Evolutionary conservation across 1,140 invertebrate genomes (phyloP).

Genomic region (Drusus annulatus): DNA sequence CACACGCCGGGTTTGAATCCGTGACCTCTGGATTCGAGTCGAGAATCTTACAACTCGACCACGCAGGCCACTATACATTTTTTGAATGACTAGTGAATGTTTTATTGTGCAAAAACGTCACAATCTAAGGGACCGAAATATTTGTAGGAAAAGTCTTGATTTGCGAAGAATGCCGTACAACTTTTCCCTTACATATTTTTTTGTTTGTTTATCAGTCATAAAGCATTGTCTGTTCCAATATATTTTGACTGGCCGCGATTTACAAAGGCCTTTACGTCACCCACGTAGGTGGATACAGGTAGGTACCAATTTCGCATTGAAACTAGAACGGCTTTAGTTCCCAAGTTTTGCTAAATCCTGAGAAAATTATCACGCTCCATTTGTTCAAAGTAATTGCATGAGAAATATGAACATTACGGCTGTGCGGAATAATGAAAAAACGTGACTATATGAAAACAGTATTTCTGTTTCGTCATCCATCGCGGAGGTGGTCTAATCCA

Average conservation of each 20-base stretch:
- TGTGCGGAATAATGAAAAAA: conserved; percentile 22
- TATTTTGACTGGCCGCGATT: neutral
- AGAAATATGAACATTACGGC: conserved; percentile 34
- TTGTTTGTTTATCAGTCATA: neutral
- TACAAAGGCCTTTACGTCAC: neutral
- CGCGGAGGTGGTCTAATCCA: neutral
- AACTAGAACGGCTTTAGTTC: conserved; percentile 19
- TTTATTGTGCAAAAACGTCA: no score
- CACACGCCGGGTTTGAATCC: no score
- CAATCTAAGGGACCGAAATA: no score
- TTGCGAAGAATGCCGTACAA: neutral
- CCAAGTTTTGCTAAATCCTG: conserved; percentile 31
- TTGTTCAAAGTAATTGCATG: conserved; percentile 30
- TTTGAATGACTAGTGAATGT: no score
- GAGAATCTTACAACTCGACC: no score
- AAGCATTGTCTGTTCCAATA: neutral
- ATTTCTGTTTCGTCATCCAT: conserved; percentile 4
- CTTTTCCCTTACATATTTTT: neutral
- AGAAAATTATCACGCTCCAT: conserved; percentile 34
- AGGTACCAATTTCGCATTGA: conserved; percentile 11
- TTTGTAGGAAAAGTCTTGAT: neutral
- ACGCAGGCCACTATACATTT: no score
- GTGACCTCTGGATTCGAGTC: no score
- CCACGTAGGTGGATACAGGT: neutral
- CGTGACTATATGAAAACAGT: conserved; percentile 23